A percentile compares a stretch with the other conserved stretches of the same genome.
phyloP scores from a whole-genome alignment of 2,113 vertebrate genomes.

The Carassius auratus region DNA sequence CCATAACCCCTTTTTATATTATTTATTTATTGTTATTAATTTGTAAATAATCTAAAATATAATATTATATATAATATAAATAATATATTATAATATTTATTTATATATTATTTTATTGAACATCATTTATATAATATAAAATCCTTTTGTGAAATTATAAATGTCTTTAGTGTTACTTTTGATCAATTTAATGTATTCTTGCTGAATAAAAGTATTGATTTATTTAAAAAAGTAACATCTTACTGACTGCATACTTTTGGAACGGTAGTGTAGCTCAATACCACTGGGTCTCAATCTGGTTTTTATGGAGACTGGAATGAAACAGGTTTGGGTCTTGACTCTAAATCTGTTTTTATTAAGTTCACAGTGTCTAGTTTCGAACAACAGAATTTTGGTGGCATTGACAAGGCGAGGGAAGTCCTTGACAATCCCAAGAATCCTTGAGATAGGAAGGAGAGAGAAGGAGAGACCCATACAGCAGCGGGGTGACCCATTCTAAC shows the following conservation, averaged over 20 bases:
- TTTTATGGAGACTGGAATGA: not conserved
- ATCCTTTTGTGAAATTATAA: not conserved
- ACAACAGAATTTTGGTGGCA: slow-evolving; percentile 33
- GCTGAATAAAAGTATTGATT: not conserved
- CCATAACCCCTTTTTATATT: not conserved
- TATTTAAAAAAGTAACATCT: not conserved
- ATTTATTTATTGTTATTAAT: too few relatives aligned
- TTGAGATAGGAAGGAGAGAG: slow-evolving; percentile 46
- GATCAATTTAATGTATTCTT: not conserved
- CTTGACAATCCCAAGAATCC: slow-evolving; percentile 53
- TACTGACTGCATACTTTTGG: not conserved
- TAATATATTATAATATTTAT: too few relatives aligned
- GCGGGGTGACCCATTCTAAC: slow-evolving; percentile 57
- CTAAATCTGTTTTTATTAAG: slow-evolving; percentile 3
- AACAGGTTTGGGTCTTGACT: not conserved
- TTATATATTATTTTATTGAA: too few relatives aligned
- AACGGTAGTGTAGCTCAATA: not conserved
- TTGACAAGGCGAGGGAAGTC: slow-evolving; percentile 36
- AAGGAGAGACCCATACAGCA: slow-evolving; percentile 50
- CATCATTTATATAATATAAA: not conserved
- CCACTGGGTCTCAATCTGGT: not conserved
- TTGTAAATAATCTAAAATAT: too few relatives aligned
- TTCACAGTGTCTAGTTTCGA: slow-evolving; percentile 37
- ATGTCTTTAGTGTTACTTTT: not conserved
- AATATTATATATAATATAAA: too few relatives aligned